Conservation (phyloP, 30 jellyfish, hydroid and myxozoan genomes). For the Chrysaora quinquecirrha region DNA sequence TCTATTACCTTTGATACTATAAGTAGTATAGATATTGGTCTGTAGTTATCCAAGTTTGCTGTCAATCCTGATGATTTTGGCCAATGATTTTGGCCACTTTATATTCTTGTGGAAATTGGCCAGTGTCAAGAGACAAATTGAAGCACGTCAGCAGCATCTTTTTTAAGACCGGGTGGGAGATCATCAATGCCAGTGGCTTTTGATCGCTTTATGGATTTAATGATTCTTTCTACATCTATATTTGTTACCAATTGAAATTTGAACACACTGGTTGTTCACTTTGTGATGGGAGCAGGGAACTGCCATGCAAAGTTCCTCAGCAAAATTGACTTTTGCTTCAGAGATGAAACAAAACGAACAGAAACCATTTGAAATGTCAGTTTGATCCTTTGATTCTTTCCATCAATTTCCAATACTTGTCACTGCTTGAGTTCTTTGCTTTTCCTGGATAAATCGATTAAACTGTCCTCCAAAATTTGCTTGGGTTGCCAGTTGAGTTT, state of each 20-base stretch:
- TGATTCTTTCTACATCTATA: too few relatives aligned
- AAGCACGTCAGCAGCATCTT: constrained; percentile 10
- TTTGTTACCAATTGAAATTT: too few relatives aligned
- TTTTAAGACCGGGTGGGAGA: constrained; percentile 1
- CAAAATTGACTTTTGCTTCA: constrained; percentile 39
- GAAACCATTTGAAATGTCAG: constrained; percentile 45
- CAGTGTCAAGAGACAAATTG: neutral
- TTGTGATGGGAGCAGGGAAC: constrained; percentile 16
- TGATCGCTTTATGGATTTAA: too few relatives aligned
- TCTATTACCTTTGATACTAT: constrained; percentile 7
- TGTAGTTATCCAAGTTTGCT: neutral
- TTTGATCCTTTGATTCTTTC: constrained; percentile 27
- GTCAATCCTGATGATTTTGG: neutral
- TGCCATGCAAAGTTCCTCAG: constrained; percentile 47
- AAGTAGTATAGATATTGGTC: constrained; percentile 12
- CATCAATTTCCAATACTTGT: constrained; percentile 38
- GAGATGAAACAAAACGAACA: constrained; percentile 38
- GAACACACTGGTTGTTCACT: too few relatives aligned
- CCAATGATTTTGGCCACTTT: neutral
- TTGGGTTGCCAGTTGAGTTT: constrained; percentile 56
- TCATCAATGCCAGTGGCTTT: too few relatives aligned
- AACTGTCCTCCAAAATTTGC: constrained; percentile 54
- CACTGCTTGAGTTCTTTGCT: neutral
- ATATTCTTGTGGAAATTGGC: neutral
- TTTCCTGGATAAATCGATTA: constrained; percentile 40